Evolutionary conservation across 2,888 invertebrate genomes (phyloP).

Genomic region (Cantharis nigra): DNA sequence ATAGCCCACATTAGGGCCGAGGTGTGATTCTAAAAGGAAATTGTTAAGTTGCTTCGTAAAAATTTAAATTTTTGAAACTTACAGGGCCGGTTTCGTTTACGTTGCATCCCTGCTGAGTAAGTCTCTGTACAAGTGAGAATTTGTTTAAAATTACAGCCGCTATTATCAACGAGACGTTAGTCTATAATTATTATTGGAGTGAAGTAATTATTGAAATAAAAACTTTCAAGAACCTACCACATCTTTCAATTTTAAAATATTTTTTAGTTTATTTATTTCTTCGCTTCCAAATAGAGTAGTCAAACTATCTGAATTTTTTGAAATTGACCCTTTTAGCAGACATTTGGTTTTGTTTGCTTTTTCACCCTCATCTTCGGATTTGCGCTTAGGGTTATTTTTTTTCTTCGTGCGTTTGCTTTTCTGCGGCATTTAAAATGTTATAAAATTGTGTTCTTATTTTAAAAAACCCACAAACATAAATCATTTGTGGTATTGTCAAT

Average conservation of each 20-base stretch:
- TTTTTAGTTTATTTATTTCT: constrained; percentile 46
- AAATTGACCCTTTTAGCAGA: constrained; percentile 8
- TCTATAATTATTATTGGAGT: not conserved
- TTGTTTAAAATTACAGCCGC: constrained; percentile 51
- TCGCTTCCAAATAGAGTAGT: constrained; percentile 43
- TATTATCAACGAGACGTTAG: constrained; percentile 40
- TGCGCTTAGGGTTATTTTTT: constrained; percentile 27
- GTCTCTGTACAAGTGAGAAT: constrained; percentile 44
- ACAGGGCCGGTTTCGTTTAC: constrained; percentile 48
- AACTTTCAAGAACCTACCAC: constrained; percentile 41
- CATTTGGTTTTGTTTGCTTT: constrained; percentile 14
- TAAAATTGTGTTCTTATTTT: not conserved
- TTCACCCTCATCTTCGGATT: constrained; percentile 19
- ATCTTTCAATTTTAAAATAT: constrained; percentile 46
- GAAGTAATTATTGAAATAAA: not conserved
- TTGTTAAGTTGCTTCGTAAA: not conserved
- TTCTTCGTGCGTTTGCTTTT: constrained; percentile 38
- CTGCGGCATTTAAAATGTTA: constrained; percentile 36
- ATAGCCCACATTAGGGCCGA: constrained; percentile 55
- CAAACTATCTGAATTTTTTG: constrained; percentile 27
- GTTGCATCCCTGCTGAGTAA: constrained; percentile 48
- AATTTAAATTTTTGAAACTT: not conserved
- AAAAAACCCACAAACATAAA: constrained; percentile 20
- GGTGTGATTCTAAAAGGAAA: constrained; percentile 44
- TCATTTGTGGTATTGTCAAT: constrained; percentile 12